A percentile compares a stretch with the other conserved stretches of the same genome.
phyloP scores from a whole-genome alignment of 2,113 vertebrate species.

The Neolamprologus fasciatus region DNA sequence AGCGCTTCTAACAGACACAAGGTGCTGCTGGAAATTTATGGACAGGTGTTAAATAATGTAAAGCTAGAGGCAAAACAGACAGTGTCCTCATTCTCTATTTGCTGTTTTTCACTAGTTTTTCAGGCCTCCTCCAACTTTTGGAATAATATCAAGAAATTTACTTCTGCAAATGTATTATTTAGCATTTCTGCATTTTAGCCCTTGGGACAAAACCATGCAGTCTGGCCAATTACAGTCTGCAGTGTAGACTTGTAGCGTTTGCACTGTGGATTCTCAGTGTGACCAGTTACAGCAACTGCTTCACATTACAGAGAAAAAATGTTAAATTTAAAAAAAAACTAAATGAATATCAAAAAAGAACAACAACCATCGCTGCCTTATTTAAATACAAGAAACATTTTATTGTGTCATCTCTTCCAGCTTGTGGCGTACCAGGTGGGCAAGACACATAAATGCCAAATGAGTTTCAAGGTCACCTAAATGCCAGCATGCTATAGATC shows the following conservation, averaged over 20 bases:
- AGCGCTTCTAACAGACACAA: background rate
- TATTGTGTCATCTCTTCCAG: background rate
- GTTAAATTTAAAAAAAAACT: background rate
- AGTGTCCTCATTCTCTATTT: background rate
- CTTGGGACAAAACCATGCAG: background rate
- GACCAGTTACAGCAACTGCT: background rate
- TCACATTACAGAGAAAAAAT: background rate
- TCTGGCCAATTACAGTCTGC: background rate
- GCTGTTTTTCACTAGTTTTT: background rate
- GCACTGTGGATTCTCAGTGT: background rate
- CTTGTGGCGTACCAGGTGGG: background rate
- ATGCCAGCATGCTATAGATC: background rate
- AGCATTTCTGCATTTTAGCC: background rate
- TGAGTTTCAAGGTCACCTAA: conserved; percentile 11
- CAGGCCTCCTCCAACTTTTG: background rate
- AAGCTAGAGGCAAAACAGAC: background rate
- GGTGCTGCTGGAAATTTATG: background rate
- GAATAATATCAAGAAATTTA: background rate
- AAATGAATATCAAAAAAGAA: background rate
- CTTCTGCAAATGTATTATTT: background rate
- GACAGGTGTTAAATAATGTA: background rate
- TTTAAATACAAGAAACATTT: background rate
- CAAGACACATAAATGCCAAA: background rate
- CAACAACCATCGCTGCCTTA: background rate
- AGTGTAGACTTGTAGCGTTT: background rate